Evolutionary conservation across 2,797 vertebrate genomes (phyloP).

Genomic region (Molossus molossus): DNA sequence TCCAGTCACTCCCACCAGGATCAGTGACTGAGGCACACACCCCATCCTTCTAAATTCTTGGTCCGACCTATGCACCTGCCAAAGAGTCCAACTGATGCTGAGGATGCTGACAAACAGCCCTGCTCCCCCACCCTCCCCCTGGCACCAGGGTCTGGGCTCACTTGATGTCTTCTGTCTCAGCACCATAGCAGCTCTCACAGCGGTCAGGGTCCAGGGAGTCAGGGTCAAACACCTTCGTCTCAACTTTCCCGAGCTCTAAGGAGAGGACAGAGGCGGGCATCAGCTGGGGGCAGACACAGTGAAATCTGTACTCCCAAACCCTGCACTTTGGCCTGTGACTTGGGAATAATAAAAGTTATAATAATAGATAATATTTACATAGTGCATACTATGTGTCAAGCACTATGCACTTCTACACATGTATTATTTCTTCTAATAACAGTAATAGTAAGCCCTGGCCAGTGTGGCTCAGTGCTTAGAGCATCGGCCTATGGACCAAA

Average conservation of each 20-base stretch:
- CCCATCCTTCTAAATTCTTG: not conserved
- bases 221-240: constrained; percentile 94
- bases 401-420: not conserved
- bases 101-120: not conserved
- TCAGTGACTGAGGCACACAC: not conserved
- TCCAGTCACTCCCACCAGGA: not conserved
- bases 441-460: not conserved
- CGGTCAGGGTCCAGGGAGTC: constrained; percentile 95
- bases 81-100: not conserved
- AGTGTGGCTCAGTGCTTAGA: no score
- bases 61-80: not conserved
- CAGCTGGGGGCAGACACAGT: not conserved
- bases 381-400: not conserved
- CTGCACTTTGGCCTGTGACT: not conserved
- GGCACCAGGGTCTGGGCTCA: constrained; percentile 86
- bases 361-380: not conserved
- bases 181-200: constrained; percentile 98
- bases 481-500: no score
- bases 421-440: constrained; percentile 17
- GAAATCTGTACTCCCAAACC: not conserved
- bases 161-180: constrained; percentile 97
- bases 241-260: constrained; percentile 95
- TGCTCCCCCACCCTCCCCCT: not conserved
- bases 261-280: constrained; percentile 70
- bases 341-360: not conserved